A percentile compares a stretch with the other conserved stretches of the same genome.
Evolutionary conservation across 2,113 vertebrate species (phyloP).

Genomic region (Hydrochoerus hydrochaeris): DNA sequence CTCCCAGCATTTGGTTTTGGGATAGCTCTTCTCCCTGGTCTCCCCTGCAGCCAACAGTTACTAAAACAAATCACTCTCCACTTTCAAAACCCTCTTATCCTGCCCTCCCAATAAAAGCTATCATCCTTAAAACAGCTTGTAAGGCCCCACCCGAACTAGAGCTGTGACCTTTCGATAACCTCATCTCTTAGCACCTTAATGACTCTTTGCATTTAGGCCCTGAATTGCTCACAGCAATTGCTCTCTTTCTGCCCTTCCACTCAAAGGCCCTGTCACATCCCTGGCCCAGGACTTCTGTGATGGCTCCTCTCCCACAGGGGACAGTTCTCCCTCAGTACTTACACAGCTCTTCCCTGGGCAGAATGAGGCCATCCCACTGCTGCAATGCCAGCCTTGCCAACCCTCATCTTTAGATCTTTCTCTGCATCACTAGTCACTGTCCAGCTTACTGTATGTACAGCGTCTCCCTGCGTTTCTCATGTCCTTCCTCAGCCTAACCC

Average conservation of each 20-base stretch:
- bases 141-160: background rate
- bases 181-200: background rate
- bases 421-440: background rate
- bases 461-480: background rate
- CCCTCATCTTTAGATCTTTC: background rate
- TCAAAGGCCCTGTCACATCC: background rate
- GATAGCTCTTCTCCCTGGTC: conserved; percentile 5
- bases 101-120: background rate
- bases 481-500: background rate
- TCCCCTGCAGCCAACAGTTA: background rate
- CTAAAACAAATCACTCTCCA: background rate
- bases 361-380: background rate
- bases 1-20: background rate
- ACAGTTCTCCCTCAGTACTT: background rate
- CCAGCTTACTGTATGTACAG: background rate
- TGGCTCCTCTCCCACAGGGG: background rate
- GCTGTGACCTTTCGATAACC: background rate
- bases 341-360: background rate
- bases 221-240: too few relatives aligned
- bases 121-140: background rate
- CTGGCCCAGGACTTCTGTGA: background rate
- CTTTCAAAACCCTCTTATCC: background rate
- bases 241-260: background rate
- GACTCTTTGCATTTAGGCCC: background rate
- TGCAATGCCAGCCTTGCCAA: background rate